Percentiles rank a stretch among this genome's conserved stretches.
Conservation (phyloP, 2,888 invertebrate species). For the Tenthredo scrophulariae region DNA sequence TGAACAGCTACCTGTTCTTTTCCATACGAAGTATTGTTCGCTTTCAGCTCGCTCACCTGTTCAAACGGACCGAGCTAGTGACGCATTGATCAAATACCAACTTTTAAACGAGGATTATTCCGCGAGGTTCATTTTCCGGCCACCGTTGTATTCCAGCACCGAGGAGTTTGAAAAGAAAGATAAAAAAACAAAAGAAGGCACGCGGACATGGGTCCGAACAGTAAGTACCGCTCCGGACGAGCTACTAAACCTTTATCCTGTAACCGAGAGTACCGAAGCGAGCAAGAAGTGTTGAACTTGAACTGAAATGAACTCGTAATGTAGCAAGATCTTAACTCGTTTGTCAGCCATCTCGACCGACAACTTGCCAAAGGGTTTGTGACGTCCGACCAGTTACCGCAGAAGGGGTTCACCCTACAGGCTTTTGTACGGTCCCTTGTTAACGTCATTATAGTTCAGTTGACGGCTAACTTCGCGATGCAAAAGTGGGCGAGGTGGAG, state of each 20-base stretch:
- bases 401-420: not conserved
- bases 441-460: slow-evolving; percentile 42
- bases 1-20: not conserved
- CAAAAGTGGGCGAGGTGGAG: slow-evolving; percentile 31
- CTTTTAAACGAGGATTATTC: not conserved
- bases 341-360: not conserved
- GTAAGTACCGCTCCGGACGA: not conserved
- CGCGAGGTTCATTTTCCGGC: not conserved
- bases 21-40: not conserved
- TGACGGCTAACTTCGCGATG: slow-evolving; percentile 16
- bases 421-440: slow-evolving; percentile 20
- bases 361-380: slow-evolving; percentile 26
- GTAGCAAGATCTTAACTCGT: not conserved
- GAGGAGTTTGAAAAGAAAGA: not conserved
- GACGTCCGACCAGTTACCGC: slow-evolving; percentile 13
- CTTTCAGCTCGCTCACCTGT: not conserved
- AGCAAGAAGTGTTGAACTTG: slow-evolving; percentile 14
- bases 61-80: not conserved
- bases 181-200: not conserved
- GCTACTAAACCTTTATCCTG: not conserved
- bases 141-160: not conserved
- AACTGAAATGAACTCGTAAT: slow-evolving; percentile 32
- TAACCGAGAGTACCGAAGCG: not conserved
- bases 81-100: not conserved
- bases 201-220: not conserved